phyloP scores from a whole-genome alignment of 2,113 vertebrate genomes.

The Tetrao urogallus region DNA sequence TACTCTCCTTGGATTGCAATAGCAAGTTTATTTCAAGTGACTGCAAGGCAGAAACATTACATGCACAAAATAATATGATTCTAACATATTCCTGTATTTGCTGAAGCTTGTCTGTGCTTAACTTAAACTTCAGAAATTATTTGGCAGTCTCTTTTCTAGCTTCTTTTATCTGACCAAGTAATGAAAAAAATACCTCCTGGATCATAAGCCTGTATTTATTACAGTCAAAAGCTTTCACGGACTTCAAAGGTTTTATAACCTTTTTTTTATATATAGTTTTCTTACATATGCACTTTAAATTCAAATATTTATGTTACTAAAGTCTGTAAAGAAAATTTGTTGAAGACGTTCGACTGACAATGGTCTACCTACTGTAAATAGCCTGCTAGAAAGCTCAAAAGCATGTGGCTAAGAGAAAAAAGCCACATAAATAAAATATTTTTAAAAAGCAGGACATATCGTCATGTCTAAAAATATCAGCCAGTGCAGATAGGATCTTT shows the following conservation, averaged over 20 bases:
- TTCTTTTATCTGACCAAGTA: background rate
- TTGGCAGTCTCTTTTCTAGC: background rate
- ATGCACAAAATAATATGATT: background rate
- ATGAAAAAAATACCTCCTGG: background rate
- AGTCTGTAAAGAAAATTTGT: background rate
- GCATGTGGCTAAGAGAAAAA: background rate
- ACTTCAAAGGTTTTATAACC: background rate
- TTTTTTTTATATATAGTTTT: background rate
- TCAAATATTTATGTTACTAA: background rate
- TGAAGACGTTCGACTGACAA: background rate
- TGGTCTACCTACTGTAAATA: background rate
- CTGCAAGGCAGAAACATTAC: background rate
- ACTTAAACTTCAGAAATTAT: background rate
- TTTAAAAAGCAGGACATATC: background rate
- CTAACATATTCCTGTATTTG: background rate
- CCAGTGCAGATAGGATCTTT: background rate
- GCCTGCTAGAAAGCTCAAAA: background rate
- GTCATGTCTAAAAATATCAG: background rate
- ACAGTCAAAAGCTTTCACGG: background rate
- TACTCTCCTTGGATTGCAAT: background rate
- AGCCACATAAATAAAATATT: background rate
- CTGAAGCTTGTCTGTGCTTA: background rate
- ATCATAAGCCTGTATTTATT: background rate
- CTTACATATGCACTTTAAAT: background rate
- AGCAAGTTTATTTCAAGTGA: background rate